Evolutionary conservation across 2,888 invertebrate species (phyloP).

Genomic region (Mythimna lalbum): DNA sequence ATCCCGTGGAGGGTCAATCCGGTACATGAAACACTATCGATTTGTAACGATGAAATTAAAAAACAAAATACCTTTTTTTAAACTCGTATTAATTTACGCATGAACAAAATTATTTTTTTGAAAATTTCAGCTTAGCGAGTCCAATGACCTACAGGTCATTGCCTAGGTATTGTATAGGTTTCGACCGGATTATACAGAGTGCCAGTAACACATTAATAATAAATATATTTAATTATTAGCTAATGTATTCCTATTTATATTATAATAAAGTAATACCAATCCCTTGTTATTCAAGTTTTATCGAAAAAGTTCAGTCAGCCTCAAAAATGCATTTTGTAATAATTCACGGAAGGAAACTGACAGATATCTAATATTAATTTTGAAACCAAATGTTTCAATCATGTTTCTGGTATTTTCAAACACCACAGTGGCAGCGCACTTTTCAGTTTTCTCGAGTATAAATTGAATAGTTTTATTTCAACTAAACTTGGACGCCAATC

Average conservation of each 20-base stretch:
- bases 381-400: background rate
- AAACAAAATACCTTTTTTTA: too few relatives aligned
- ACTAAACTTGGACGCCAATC: background rate
- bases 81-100: too few relatives aligned
- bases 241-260: background rate
- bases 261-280: background rate
- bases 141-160: too few relatives aligned
- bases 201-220: background rate
- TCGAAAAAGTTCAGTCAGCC: background rate
- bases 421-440: background rate
- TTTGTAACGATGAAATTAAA: too few relatives aligned
- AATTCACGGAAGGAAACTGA: background rate
- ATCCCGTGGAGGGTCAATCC: too few relatives aligned
- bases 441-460: background rate
- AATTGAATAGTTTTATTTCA: background rate
- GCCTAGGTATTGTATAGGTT: too few relatives aligned
- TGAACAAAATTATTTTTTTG: too few relatives aligned
- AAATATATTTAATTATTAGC: background rate
- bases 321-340: background rate
- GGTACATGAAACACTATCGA: too few relatives aligned
- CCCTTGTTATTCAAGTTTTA: background rate
- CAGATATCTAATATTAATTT: background rate
- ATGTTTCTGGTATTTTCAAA: background rate
- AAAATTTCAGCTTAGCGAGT: too few relatives aligned
- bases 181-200: too few relatives aligned